Percentiles rank a stretch among this genome's conserved stretches.
Evolutionary conservation across 2,888 invertebrate genomes (phyloP).

Genomic region (Andrena bucephala): DNA sequence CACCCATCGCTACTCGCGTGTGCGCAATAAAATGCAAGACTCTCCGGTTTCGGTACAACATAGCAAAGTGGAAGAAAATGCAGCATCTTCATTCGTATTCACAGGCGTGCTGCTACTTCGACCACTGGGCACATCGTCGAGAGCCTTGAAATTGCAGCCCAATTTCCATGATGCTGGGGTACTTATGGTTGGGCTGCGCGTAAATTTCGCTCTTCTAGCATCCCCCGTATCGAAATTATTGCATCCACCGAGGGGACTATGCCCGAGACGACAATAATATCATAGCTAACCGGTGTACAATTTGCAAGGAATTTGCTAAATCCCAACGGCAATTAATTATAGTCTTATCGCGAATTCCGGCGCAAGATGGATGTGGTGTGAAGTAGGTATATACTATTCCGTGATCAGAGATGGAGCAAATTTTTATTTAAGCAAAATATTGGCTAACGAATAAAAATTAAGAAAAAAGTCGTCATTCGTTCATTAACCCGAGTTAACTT

Average conservation of each 20-base stretch:
- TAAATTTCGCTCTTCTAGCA: conserved; percentile 46
- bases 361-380: neutral
- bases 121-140: conserved; percentile 32
- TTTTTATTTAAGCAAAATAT: no score
- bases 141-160: conserved; percentile 46
- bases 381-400: no score
- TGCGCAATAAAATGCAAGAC: conserved; percentile 10
- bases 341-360: neutral
- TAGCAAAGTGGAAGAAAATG: conserved; percentile 32
- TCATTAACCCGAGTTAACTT: no score
- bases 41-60: conserved; percentile 32
- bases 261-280: conserved; percentile 20
- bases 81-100: conserved; percentile 43
- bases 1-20: conserved; percentile 16
- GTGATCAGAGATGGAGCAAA: no score
- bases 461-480: no score
- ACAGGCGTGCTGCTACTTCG: conserved; percentile 37
- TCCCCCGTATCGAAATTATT: conserved; percentile 33
- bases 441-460: no score
- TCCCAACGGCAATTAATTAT: neutral
- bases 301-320: neutral
- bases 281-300: neutral
- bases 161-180: conserved; percentile 54
- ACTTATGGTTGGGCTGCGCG: conserved; percentile 35
- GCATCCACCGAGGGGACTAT: neutral